Evolutionary conservation across 2,797 vertebrate species (phyloP).

Genomic region (Tokudaia tokunoshimensis): DNA sequence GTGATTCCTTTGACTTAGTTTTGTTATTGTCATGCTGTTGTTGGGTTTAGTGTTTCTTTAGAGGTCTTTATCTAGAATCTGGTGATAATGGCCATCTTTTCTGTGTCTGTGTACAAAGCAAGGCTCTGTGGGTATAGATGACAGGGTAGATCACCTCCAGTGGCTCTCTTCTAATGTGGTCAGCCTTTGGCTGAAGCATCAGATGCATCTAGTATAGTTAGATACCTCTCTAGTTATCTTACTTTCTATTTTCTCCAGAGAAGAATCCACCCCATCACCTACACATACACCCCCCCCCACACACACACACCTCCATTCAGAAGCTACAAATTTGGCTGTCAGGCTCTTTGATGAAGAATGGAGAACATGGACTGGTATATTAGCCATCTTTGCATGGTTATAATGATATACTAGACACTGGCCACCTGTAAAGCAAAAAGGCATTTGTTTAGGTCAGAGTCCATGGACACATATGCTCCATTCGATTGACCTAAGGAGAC

Average conservation of each 20-base stretch:
- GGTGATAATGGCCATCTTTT: not conserved
- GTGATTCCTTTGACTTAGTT: not conserved
- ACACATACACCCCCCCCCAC: not conserved
- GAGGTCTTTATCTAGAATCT: not conserved
- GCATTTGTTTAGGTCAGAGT: not conserved
- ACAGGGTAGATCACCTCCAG: not conserved
- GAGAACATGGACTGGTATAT: not conserved
- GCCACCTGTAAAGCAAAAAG: not conserved
- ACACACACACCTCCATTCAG: not conserved
- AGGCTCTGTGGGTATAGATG: not conserved
- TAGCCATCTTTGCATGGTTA: not conserved
- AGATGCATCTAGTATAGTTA: not conserved
- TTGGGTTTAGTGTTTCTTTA: not conserved
- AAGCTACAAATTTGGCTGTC: not conserved
- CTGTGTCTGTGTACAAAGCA: not conserved
- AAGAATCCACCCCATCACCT: not conserved
- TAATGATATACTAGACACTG: not conserved
- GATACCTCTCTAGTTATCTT: not conserved
- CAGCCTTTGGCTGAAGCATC: not conserved
- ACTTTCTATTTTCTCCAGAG: not conserved
- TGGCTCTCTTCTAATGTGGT: not conserved
- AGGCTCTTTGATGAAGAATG: not conserved
- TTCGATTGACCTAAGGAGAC: not conserved
- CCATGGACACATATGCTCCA: not conserved
- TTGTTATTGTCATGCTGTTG: not conserved